A percentile compares a stretch with the other conserved stretches of the same genome.
Evolutionary conservation across 2,797 vertebrate genomes (phyloP).

Genomic region (Paguma larvata): DNA sequence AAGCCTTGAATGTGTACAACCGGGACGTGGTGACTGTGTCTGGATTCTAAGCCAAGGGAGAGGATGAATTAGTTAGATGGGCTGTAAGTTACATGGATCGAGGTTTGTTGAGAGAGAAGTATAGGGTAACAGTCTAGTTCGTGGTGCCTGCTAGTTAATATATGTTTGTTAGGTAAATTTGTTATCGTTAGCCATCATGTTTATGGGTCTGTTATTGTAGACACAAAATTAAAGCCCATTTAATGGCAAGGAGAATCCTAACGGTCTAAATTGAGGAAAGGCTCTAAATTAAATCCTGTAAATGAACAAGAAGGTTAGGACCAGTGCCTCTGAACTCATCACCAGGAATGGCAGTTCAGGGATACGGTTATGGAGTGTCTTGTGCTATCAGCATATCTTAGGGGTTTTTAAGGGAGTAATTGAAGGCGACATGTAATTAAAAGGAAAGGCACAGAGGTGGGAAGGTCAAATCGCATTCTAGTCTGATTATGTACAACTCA

Average conservation of each 20-base stretch:
- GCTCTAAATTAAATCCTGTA: constrained; percentile 28
- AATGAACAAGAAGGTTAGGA: not conserved
- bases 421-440: constrained; percentile 14
- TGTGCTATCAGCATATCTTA: not conserved
- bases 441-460: not conserved
- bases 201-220: not conserved
- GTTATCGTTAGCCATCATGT: not conserved
- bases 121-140: not conserved
- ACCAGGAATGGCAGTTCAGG: not conserved
- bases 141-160: not conserved
- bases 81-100: too few species aligned
- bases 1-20: too few species aligned
- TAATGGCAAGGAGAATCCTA: not conserved
- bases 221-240: not conserved
- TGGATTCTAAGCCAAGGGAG: too few species aligned
- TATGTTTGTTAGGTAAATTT: not conserved
- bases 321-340: not conserved
- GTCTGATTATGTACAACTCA: not conserved
- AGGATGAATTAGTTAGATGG: too few species aligned
- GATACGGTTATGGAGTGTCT: not conserved
- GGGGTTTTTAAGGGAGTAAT: not conserved
- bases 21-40: too few species aligned
- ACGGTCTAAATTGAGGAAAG: not conserved
- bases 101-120: not conserved
- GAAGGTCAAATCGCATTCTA: not conserved